A percentile compares a stretch with the other conserved stretches of the same genome.
These are phyloP conservation scores for Lindbergichthys nudifrons DNA, from an alignment of 2,797 vertebrate species.

Conservation along the genomic window DNA sequence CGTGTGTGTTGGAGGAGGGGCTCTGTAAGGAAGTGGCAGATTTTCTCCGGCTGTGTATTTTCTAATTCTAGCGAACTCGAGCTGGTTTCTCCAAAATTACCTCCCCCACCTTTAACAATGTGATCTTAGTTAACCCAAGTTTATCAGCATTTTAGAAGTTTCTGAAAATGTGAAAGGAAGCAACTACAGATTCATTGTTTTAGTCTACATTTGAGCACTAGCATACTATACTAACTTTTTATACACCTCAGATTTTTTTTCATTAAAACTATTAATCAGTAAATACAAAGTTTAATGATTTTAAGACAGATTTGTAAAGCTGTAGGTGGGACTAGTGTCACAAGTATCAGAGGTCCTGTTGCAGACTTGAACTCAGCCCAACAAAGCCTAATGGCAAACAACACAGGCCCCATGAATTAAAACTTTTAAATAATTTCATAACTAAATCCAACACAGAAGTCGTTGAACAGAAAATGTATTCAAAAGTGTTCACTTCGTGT, in stretches of 20 bases:
- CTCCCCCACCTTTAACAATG: too few species aligned
- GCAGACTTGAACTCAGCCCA: conserved; percentile 9
- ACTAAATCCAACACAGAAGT: conserved; percentile 1
- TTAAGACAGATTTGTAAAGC: background rate
- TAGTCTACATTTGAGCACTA: background rate
- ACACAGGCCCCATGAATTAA: conserved; percentile 17
- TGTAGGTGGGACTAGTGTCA: too few species aligned
- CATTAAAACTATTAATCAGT: background rate
- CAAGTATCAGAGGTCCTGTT: background rate
- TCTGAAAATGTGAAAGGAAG: background rate
- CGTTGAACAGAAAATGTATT: background rate
- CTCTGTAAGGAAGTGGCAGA: too few species aligned
- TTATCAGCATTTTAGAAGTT: background rate
- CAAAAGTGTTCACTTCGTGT: background rate
- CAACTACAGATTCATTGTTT: background rate
- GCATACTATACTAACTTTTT: background rate
- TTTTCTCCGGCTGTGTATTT: too few species aligned
- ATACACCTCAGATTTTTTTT: background rate
- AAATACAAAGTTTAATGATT: background rate
- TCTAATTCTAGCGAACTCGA: too few species aligned
- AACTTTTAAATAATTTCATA: background rate
- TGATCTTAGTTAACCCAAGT: background rate
- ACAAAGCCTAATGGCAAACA: background rate
- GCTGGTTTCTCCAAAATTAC: too few species aligned
- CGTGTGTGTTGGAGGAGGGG: too few species aligned